These are phyloP conservation scores for Centrocercus urophasianus DNA, from an alignment of 2,113 vertebrate species.

Conservation along the genomic window DNA sequence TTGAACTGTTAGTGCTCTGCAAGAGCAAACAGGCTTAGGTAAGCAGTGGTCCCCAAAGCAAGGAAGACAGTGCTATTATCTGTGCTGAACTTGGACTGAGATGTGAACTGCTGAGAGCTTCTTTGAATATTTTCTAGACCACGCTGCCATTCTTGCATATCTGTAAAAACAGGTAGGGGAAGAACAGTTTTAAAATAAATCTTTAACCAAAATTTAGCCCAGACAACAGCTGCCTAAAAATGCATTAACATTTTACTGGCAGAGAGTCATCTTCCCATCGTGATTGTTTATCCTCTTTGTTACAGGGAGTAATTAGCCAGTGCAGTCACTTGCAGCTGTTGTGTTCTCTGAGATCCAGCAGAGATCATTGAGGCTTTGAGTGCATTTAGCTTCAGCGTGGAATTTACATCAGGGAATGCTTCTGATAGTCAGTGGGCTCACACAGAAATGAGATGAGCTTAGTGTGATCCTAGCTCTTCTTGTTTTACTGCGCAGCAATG, in stretches of 20 bases:
- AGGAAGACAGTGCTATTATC: neutral
- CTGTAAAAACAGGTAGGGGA: neutral
- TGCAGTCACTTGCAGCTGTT: conserved; percentile 77
- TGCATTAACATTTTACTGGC: conserved; percentile 72
- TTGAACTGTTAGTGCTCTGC: neutral
- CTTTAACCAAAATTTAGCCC: conserved; percentile 30
- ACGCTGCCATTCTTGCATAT: neutral
- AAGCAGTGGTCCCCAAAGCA: neutral
- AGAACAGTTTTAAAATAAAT: neutral
- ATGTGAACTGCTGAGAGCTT: neutral
- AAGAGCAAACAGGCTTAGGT: neutral
- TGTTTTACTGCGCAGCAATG: neutral
- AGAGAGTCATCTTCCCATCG: conserved; percentile 64
- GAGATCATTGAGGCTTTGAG: conserved; percentile 62
- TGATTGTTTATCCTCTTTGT: conserved; percentile 73
- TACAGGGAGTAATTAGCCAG: conserved; percentile 74
- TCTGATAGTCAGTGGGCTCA: neutral
- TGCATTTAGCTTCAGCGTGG: conserved; percentile 38
- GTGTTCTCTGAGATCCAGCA: conserved; percentile 41
- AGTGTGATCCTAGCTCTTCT: neutral
- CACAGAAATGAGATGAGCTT: conserved; percentile 18
- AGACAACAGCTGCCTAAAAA: conserved; percentile 56
- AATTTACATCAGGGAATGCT: conserved; percentile 19
- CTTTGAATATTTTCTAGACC: neutral
- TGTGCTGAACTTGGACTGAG: neutral